A percentile compares a stretch with the other conserved stretches of the same genome.
Conservation (phyloP, 2,888 invertebrate species). For the Thumatha senex region DNA sequence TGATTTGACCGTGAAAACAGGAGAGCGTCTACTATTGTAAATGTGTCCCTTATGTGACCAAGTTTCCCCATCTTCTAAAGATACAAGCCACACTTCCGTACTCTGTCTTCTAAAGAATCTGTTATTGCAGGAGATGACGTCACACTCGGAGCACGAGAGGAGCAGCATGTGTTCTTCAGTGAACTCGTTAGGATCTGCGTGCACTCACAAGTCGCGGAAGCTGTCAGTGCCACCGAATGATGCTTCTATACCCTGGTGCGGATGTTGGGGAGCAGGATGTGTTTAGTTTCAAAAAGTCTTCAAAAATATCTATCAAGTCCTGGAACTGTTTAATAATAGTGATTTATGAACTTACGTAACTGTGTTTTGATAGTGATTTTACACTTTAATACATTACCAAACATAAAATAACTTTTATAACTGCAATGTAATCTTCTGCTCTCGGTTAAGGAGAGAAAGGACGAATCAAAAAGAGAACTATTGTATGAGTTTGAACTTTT, state of each 20-base stretch:
- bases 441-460: too few species aligned
- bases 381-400: not conserved
- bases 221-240: constrained; percentile 83
- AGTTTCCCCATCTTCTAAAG: too few species aligned
- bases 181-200: constrained; percentile 82
- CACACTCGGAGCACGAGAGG: constrained; percentile 85
- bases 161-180: constrained; percentile 86
- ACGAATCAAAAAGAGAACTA: too few species aligned
- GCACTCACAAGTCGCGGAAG: constrained; percentile 85
- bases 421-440: too few species aligned
- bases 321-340: not conserved
- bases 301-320: not conserved
- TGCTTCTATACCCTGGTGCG: constrained; percentile 91
- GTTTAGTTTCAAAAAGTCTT: constrained; percentile 61
- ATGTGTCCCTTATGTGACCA: too few species aligned
- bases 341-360: not conserved
- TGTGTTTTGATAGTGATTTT: not conserved
- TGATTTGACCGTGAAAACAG: too few species aligned
- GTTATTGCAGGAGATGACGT: constrained; percentile 76
- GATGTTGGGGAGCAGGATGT: constrained; percentile 93
- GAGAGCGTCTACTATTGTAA: too few species aligned
- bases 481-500: too few species aligned
- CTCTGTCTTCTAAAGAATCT: not conserved
- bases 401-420: not conserved
- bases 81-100: too few species aligned